Conservation (phyloP, 2,888 invertebrate species). For the Crematogaster levior region DNA sequence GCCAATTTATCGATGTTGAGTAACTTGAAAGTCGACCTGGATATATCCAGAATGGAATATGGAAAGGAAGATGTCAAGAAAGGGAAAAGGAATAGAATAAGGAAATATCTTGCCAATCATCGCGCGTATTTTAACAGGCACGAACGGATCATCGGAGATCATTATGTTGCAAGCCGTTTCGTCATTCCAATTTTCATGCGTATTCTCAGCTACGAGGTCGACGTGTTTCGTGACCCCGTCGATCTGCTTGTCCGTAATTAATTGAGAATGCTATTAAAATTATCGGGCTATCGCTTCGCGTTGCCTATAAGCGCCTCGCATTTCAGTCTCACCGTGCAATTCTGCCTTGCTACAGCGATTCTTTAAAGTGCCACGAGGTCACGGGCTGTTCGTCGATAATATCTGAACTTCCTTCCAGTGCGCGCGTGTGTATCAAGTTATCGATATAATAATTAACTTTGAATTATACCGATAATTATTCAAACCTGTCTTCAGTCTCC, state of each 20-base stretch:
- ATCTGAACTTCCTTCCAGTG: conserved; percentile 14
- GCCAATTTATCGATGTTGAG: conserved; percentile 2
- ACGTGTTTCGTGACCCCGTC: conserved; percentile 61
- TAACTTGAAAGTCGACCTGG: not conserved
- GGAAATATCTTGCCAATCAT: not conserved
- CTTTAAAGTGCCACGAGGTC: conserved; percentile 32
- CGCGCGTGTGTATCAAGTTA: conserved; percentile 12
- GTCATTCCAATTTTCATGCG: conserved; percentile 68
- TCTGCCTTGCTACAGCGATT: conserved; percentile 15
- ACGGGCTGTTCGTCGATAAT: not conserved
- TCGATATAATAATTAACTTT: conserved; percentile 36
- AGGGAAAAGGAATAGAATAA: not conserved
- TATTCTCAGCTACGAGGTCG: conserved; percentile 62
- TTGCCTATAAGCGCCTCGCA: conserved; percentile 51
- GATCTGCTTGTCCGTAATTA: conserved; percentile 64
- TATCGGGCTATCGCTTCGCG: conserved; percentile 64
- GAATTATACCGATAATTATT: conserved; percentile 58
- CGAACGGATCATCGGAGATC: conserved; percentile 14
- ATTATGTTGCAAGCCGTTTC: conserved; percentile 36
- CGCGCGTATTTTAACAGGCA: not conserved
- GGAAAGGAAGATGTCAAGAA: not conserved
- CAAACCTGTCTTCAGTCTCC: conserved; percentile 41
- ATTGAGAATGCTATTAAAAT: conserved; percentile 69
- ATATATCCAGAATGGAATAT: not conserved
- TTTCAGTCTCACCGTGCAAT: conserved; percentile 8